A percentile compares a stretch with the other conserved stretches of the same genome.
Evolutionary conservation across 2,888 invertebrate species (phyloP).

Genomic region (Cyaniris semiargus): DNA sequence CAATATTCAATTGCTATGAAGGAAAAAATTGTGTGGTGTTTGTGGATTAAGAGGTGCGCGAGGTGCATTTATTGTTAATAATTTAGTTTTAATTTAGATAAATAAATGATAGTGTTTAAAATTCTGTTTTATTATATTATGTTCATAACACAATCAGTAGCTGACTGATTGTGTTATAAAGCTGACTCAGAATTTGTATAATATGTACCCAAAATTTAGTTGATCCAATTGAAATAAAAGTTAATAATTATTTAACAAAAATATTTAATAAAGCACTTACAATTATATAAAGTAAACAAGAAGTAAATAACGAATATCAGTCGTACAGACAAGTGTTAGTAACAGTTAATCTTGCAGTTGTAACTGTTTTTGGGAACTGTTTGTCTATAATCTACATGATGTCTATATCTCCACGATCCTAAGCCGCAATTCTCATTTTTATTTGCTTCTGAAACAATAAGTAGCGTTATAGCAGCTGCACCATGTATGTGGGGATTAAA

Average conservation of each 20-base stretch:
- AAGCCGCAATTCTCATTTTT: no score
- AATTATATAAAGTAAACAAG: not conserved
- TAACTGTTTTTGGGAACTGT: no score
- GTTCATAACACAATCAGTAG: no score
- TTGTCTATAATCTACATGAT: no score
- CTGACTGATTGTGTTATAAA: not conserved
- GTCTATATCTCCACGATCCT: no score
- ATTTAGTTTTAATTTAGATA: slow-evolving; percentile 17
- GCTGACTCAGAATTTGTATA: not conserved
- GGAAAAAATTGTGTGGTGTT: not conserved
- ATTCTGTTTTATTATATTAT: not conserved
- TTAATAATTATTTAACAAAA: not conserved
- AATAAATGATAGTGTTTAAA: slow-evolving; percentile 8
- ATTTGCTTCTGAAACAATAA: no score
- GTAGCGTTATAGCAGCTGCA: no score
- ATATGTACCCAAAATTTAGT: not conserved
- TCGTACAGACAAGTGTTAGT: not conserved
- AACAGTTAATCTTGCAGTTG: not conserved
- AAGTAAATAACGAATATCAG: slow-evolving; percentile 9
- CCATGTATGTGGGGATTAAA: no score
- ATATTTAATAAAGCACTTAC: slow-evolving; percentile 9
- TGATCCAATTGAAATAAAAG: not conserved
- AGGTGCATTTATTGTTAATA: slow-evolving; percentile 12
- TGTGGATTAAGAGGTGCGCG: not conserved
- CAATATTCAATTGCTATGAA: not conserved